phyloP scores from a whole-genome alignment of 2,797 vertebrate species.

The Lagorchestes hirsutus region DNA sequence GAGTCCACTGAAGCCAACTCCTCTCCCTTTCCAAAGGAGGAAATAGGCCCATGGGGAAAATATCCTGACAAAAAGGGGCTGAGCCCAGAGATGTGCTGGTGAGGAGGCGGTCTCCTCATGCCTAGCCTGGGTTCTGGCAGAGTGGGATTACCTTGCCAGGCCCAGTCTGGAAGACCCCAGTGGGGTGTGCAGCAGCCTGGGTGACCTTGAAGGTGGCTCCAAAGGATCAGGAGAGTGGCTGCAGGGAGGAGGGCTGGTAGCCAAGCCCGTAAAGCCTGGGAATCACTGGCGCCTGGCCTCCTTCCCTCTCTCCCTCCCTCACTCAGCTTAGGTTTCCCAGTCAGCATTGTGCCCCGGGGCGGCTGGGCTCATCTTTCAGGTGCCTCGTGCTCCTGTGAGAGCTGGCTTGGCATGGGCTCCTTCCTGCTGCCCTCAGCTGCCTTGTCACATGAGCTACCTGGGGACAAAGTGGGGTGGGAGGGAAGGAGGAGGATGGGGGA shows the following conservation, averaged over 20 bases:
- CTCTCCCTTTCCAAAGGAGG: too few relatives aligned
- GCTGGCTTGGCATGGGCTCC: neutral
- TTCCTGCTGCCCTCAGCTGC: neutral
- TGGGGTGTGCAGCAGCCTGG: too few relatives aligned
- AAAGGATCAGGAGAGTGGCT: neutral
- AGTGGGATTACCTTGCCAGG: too few relatives aligned
- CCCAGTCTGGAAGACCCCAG: too few relatives aligned
- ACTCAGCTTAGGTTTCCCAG: neutral
- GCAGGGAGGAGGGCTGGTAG: neutral
- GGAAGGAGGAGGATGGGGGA: too few relatives aligned
- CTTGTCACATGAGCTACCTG: neutral
- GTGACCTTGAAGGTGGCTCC: too few relatives aligned
- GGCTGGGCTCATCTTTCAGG: neutral
- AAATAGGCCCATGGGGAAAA: neutral
- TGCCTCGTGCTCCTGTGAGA: neutral
- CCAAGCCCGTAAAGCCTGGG: neutral
- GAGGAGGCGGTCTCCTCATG: too few relatives aligned
- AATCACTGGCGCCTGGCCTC: neutral
- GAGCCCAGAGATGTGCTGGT: too few relatives aligned
- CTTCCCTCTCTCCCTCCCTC: rapidly evolving
- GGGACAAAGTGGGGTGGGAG: neutral
- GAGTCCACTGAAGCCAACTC: too few relatives aligned
- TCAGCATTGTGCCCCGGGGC: neutral
- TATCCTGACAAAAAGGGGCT: neutral
- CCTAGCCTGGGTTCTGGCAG: neutral